Base-by-base conservation (phyloP, 2,797 vertebrate species). In the Saxicola maurus region DNA sequence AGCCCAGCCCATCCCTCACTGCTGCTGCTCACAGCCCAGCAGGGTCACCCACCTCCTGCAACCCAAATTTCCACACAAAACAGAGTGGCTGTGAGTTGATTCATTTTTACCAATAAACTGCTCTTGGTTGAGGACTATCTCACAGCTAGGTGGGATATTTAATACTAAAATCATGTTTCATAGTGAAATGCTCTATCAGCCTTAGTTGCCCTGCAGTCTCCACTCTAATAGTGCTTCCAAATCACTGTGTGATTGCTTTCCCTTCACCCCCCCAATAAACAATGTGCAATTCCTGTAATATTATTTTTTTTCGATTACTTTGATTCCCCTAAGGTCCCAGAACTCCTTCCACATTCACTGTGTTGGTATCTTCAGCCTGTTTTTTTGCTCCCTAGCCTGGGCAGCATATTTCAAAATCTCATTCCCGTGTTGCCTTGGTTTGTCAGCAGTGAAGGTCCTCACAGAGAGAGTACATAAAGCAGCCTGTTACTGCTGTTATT, bases 381-480 rank as follows among this genome's bases (percentile, higher is more conserved):
- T 85, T 43, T 43, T 55, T 85, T 49, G 15, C 31, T 75, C 40
- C 9, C 3, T 40, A 80, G 21, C 68, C 59, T 66, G 60, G 76
- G 80, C 92, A 92, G 66, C 31, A 52, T 89, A 87, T 89, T 91
- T 94, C 65, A 89, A 90, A 92, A 90, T 93, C 42, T 91, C 73
- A 82, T 87, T 94, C 65, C 28, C 56, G 10, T 4, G 15, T 51
- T 89, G 73, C 83, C 77, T 87, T 64, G 62, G 37, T 64, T 91
- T 93, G 68, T 78, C 77, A 73, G 52, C 27, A 91, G 11, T 51
- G 86, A 79, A 91, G 80, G 74, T 84, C 59, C 2, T 0, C 33
- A n/a, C 17, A 33, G 53, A 64, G 25, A 85, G 37, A 40, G 52
- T 69, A 60, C 73, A 91, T 83, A 83, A 91, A 89, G 2, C 33